Percentiles rank a stretch among this genome's conserved stretches.
Conservation (phyloP, 2,797 vertebrate genomes). For the Catharus ustulatus region DNA sequence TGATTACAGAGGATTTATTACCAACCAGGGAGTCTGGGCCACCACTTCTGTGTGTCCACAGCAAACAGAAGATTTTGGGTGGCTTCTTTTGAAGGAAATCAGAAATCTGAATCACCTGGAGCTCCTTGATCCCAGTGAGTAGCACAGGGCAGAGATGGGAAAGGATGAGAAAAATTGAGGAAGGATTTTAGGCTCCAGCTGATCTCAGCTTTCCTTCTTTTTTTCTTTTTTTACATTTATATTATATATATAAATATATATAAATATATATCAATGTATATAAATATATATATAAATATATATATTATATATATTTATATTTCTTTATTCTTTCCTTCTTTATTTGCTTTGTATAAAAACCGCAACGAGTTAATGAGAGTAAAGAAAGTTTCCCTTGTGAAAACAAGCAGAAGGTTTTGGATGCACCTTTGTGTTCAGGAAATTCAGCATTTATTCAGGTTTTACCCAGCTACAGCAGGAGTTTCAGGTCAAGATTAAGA, state of each 20-base stretch:
- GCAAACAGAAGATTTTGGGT: background rate
- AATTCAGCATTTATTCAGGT: too few relatives aligned
- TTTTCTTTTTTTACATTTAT: background rate
- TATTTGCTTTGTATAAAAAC: background rate
- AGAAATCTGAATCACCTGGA: slow-evolving; percentile 13
- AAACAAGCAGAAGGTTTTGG: too few relatives aligned
- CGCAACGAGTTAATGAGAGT: background rate
- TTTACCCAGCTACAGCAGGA: background rate
- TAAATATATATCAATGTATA: too few relatives aligned
- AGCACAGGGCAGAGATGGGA: background rate
- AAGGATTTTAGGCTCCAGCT: background rate
- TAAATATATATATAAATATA: too few relatives aligned
- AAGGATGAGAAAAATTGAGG: background rate
- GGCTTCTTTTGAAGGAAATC: slow-evolving; percentile 4
- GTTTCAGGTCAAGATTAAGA: background rate
- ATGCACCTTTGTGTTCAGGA: background rate
- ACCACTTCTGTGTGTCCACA: background rate
- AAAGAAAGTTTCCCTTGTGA: background rate
- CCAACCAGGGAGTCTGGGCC: background rate
- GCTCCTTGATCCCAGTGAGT: slow-evolving; percentile 36
- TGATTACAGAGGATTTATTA: background rate
- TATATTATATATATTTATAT: too few relatives aligned
- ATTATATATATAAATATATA: too few relatives aligned
- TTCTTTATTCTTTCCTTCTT: background rate
- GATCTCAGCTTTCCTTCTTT: background rate